Evolutionary conservation across 2,797 vertebrate species (phyloP), one percentile per base, ranked within the genome.

Genomic region (Babyrousa celebensis): DNA sequence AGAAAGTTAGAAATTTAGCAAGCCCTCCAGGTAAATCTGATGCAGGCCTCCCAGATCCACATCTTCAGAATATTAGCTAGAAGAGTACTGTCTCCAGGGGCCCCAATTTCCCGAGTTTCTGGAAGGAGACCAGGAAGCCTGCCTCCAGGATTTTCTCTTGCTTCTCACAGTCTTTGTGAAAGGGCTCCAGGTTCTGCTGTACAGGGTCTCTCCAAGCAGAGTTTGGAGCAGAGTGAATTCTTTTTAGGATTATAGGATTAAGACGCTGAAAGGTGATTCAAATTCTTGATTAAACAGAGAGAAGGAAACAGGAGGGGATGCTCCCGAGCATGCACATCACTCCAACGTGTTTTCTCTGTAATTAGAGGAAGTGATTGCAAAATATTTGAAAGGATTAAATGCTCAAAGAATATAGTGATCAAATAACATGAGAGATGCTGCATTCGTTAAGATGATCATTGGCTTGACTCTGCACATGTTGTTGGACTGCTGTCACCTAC

Each of bases 301-400:
- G 98, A 97, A 97, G 98, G 98, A 97, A 91, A 98, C 97, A 98
- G 98, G 98, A 98, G 98, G 97, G 97, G 97, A 98, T 96, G 96
- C 98, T 98, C 98, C 98, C 40, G 97, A 98, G 96, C 98, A 97
- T 94, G 94, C 98, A 95, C 97, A 97, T 98, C 98, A 98, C 98
- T 98, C 96, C 63, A 67, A 85, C 2, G 83, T 98, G 98, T 99
- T 99, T 98, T 98, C 98, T 98, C 98, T 98, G 99, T 99, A 99
- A 99, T 99, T 99, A 99, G 99, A 99, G 98, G 98, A 98, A 99
- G 98, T 98, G 99, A 99, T 99, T 99, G 99, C 99, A 99, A 99
- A 99, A 99, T 99, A 99, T 99, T 99, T 98, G 98, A 99, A 98
- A 98, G 98, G 99, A 99, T 99, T 99, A 99, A 98, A 98, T 98